Conservation (phyloP, 2,888 invertebrate species). For the Pachydiplax longipennis region DNA sequence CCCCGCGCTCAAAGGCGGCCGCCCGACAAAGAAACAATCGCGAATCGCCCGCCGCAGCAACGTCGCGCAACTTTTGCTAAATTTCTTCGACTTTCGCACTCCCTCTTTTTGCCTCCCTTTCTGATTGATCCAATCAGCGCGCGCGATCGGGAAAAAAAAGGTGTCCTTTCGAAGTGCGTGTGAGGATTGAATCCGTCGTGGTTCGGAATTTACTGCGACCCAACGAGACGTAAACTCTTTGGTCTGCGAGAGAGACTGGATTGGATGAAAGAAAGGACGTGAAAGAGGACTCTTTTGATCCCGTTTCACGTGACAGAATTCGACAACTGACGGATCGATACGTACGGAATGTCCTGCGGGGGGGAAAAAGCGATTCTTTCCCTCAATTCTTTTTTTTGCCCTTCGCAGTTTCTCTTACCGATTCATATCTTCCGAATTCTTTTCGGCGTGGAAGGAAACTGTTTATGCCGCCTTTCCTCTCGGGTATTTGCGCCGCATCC, state of each 20-base stretch:
- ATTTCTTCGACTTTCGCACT: not conserved
- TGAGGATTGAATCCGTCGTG: not conserved
- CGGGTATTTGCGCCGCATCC: too few species aligned
- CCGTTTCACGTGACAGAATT: not conserved
- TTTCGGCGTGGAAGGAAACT: not conserved
- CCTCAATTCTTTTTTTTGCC: not conserved
- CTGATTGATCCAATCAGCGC: not conserved
- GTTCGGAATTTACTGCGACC: not conserved
- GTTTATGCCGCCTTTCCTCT: not conserved
- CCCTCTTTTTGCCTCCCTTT: not conserved
- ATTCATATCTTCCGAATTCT: not conserved
- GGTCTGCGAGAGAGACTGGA: not conserved
- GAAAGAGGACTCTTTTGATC: slow-evolving; percentile 6
- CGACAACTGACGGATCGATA: not conserved
- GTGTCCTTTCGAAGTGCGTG: not conserved
- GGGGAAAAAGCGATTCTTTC: not conserved
- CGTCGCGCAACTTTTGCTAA: not conserved
- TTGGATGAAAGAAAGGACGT: not conserved
- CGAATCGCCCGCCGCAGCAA: not conserved
- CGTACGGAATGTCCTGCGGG: not conserved
- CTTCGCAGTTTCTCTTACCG: not conserved
- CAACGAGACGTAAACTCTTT: not conserved
- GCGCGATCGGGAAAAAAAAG: not conserved
- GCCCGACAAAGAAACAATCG: too few species aligned
- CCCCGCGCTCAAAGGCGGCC: too few species aligned